Percentiles rank a stretch among this genome's conserved stretches.
Evolutionary conservation across 2,888 invertebrate genomes (phyloP).

Genomic region (Ariolimax columbianus): DNA sequence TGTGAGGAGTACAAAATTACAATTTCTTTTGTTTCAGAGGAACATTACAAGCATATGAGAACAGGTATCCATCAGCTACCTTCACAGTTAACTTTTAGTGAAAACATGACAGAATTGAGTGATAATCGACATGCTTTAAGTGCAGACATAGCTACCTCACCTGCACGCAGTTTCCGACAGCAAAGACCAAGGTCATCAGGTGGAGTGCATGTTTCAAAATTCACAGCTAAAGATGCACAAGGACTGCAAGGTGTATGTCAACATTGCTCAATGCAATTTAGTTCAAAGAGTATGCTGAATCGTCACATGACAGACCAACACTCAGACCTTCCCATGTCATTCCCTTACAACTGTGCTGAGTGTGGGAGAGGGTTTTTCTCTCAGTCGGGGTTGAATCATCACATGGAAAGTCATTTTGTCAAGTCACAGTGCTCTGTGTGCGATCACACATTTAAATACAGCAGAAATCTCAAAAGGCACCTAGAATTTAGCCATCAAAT

Average conservation of each 20-base stretch:
- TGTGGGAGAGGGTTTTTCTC: slow-evolving; percentile 52
- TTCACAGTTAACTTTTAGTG: slow-evolving; percentile 23
- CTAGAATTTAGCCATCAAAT: slow-evolving; percentile 41
- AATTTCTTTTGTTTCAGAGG: slow-evolving; percentile 43
- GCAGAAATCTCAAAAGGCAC: slow-evolving; percentile 48
- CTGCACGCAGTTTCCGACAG: background rate
- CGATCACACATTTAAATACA: slow-evolving; percentile 44
- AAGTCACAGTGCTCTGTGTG: slow-evolving; percentile 37
- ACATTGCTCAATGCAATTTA: slow-evolving; percentile 24
- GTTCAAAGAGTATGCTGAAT: slow-evolving; percentile 27
- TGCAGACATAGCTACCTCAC: background rate
- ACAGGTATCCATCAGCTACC: slow-evolving; percentile 17
- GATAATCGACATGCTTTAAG: background rate
- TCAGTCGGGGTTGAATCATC: slow-evolving; percentile 42
- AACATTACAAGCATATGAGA: slow-evolving; percentile 15
- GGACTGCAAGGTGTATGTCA: slow-evolving; percentile 14
- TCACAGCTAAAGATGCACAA: too few relatives aligned
- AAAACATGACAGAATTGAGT: slow-evolving; percentile 5
- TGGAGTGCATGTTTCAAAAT: background rate
- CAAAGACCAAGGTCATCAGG: background rate
- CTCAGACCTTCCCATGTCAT: slow-evolving; percentile 10
- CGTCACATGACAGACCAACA: slow-evolving; percentile 42
- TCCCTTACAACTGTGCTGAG: slow-evolving; percentile 42
- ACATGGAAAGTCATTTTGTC: slow-evolving; percentile 43
- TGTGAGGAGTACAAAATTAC: slow-evolving; percentile 8